Base-by-base conservation (phyloP, 1,140 invertebrate genomes). In the Pantala flavescens region DNA sequence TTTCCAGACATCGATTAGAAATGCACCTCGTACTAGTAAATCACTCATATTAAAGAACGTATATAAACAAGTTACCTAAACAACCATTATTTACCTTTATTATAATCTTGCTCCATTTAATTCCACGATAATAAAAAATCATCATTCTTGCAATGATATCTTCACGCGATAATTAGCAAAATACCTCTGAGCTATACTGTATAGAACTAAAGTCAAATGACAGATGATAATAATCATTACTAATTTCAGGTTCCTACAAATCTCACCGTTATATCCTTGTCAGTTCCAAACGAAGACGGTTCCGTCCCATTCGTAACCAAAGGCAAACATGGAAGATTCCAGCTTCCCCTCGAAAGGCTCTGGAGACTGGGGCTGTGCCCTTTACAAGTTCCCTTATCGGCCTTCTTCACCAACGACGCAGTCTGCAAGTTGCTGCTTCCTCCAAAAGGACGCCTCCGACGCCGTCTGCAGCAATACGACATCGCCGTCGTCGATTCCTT, bases 401-500 rank as follows among this genome's bases (percentile, higher is more conserved):
- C 73, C 43, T 49, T 73, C 28, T n/a, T 16, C 21, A 42, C 73
- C 28, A 43, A 43, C 12, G 23, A 23, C 21, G n/a, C 28, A 3
- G 12, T 43, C 73, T 43, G 43, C 28, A 19, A 14, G 5, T 14
- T 23, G 28, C 73, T 72, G 5, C 73, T 42, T 23, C n/a, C n/a
- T 23, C 21, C n/a, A 3, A n/a, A 23, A 24, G 28, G 73, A 16
- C 71, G 23, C 12, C 73, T 49, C 0, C 28, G 28, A 24, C 73
- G 28, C 7, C 49, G 73, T n/a, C 77, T 78, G 19, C n/a, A 23
- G 7, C 76, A 75, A 36, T 79, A 75, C 74, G 73, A 77, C 10
- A 49, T 79, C 55, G 78, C 78, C 23, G 14, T 79, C 19, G 78
- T 78, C 28, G 78, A 79, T 74, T 19, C 77, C 70, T 76, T 79